These are phyloP conservation scores for Rhombomys opimus DNA, from an alignment of 2,113 vertebrate species.

Conservation along the genomic window DNA sequence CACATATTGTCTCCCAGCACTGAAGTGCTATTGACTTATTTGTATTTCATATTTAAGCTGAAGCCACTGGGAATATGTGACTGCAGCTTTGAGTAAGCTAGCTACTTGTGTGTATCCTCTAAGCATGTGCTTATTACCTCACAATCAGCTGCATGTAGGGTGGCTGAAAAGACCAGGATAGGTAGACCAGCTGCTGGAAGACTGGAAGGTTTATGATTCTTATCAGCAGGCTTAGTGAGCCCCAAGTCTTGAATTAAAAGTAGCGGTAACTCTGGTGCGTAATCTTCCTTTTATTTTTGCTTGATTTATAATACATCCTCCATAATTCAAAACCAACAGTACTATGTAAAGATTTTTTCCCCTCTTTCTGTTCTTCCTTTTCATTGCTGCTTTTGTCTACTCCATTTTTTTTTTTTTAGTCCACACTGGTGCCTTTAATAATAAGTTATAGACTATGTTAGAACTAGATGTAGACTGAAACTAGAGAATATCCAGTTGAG, in stretches of 20 bases:
- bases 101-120: neutral
- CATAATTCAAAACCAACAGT: neutral
- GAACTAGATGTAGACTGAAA: neutral
- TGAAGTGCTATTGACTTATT: neutral
- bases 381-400: neutral
- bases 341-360: neutral
- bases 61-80: neutral
- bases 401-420: neutral
- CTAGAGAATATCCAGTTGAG: neutral
- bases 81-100: neutral
- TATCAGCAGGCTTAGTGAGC: neutral
- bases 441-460: neutral
- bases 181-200: neutral
- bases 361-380: neutral
- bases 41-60: neutral
- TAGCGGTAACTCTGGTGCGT: neutral
- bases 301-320: neutral
- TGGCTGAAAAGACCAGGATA: neutral
- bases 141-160: conserved; percentile 27
- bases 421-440: neutral
- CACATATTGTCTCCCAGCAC: neutral
- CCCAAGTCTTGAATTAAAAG: neutral
- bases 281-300: neutral
- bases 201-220: neutral
- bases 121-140: conserved; percentile 37